A percentile compares a stretch with the other conserved stretches of the same genome.
Conservation (phyloP, 2,888 invertebrate genomes). For the Synanthedon myopaeformis region DNA sequence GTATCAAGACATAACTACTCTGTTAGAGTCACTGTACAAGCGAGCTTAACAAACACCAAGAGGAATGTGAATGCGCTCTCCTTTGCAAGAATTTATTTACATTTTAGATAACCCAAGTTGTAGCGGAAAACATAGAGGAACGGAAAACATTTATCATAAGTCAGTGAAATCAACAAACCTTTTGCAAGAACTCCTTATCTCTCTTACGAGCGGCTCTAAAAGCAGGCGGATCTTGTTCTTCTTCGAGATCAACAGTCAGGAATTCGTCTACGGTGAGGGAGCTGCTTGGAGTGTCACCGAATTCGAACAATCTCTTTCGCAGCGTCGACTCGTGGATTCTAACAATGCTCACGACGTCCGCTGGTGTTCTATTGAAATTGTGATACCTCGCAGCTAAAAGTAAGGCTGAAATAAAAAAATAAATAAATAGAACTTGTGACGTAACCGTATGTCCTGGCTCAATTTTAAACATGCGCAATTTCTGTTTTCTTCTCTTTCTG, state of each 20-base stretch:
- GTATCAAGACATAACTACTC: too few relatives aligned
- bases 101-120: too few relatives aligned
- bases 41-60: too few relatives aligned
- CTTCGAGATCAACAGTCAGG: slow-evolving; percentile 95
- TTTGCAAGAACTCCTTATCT: slow-evolving; percentile 86
- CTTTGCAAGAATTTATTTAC: too few relatives aligned
- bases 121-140: too few relatives aligned
- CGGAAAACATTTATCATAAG: too few relatives aligned
- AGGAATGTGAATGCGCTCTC: too few relatives aligned
- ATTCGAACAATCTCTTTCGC: slow-evolving; percentile 91
- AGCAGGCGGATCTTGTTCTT: slow-evolving; percentile 95
- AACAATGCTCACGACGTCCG: slow-evolving; percentile 92
- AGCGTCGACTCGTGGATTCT: slow-evolving; percentile 96
- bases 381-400: slow-evolving; percentile 94
- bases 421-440: slow-evolving; percentile 21
- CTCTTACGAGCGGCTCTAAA: slow-evolving; percentile 91
- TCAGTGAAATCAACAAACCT: slow-evolving; percentile 49
- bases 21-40: too few relatives aligned
- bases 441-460: too few relatives aligned
- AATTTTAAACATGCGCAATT: too few relatives aligned
- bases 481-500: too few relatives aligned
- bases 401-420: slow-evolving; percentile 73
- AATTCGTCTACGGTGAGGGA: slow-evolving; percentile 96
- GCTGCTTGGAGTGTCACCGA: slow-evolving; percentile 96
- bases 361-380: slow-evolving; percentile 87